Conservation (phyloP, 2,888 invertebrate species). For the Volucella inflata region DNA sequence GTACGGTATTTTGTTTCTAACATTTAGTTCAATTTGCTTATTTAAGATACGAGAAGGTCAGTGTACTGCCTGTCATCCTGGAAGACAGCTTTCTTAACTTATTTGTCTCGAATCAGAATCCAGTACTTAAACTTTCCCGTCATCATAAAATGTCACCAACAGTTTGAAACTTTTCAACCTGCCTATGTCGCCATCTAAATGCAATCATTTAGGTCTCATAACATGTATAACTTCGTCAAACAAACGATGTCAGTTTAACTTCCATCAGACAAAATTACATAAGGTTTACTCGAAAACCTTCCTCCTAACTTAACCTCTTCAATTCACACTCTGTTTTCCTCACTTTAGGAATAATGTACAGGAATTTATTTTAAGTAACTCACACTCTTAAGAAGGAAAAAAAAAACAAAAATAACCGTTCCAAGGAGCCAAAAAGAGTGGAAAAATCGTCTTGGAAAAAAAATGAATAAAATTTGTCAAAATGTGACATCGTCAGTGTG, state of each 20-base stretch:
- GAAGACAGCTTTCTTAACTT: too few species aligned
- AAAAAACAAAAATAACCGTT: conserved; percentile 13
- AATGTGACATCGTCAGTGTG: conserved; percentile 48
- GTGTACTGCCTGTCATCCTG: too few species aligned
- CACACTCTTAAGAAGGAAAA: neutral
- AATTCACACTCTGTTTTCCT: neutral
- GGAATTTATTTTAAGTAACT: conserved; percentile 22
- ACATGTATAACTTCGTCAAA: conserved; percentile 25
- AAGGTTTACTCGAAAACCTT: neutral
- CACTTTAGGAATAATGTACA: neutral
- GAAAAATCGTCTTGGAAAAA: conserved; percentile 4
- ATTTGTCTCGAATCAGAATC: too few species aligned
- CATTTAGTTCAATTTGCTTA: too few species aligned
- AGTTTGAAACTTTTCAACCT: neutral
- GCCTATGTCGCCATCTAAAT: conserved; percentile 2
- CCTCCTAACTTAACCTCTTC: neutral
- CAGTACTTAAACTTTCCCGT: too few species aligned
- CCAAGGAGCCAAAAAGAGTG: conserved; percentile 6
- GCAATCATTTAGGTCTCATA: conserved; percentile 39
- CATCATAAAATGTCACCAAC: neutral
- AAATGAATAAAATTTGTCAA: conserved; percentile 53
- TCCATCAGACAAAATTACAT: conserved; percentile 29
- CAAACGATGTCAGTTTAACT: conserved; percentile 35
- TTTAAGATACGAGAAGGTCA: too few species aligned
- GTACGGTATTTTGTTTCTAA: too few species aligned